These are phyloP conservation scores for Pollenia labialis DNA, from an alignment of 2,888 invertebrate genomes.

Conservation along the genomic window DNA sequence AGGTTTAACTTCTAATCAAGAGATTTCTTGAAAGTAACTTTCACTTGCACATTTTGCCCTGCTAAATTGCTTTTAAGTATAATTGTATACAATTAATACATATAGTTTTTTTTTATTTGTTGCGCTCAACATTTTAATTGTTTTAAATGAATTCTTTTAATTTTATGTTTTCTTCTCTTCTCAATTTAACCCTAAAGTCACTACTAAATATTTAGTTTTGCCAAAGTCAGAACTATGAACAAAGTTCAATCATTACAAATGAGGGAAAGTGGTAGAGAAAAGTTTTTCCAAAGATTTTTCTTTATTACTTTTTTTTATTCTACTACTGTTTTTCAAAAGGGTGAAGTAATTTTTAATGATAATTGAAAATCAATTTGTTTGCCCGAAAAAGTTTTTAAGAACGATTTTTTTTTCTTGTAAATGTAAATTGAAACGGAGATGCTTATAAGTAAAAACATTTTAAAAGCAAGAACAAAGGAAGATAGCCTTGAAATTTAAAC, in stretches of 20 bases:
- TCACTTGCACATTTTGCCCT: constrained; percentile 47
- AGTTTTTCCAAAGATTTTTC: constrained; percentile 34
- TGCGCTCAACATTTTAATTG: constrained; percentile 66
- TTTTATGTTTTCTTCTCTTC: constrained; percentile 16
- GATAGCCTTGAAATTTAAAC: constrained; percentile 57
- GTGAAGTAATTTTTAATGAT: constrained; percentile 72
- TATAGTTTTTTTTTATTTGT: neutral
- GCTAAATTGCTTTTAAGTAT: neutral
- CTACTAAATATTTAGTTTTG: constrained; percentile 18
- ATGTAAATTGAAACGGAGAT: constrained; percentile 71
- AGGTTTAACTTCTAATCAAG: constrained; percentile 20
- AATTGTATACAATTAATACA: neutral
- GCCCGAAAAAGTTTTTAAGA: constrained; percentile 63
- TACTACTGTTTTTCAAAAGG: constrained; percentile 27
- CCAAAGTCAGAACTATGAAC: constrained; percentile 37
- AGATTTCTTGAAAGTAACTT: constrained; percentile 41
- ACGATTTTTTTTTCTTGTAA: constrained; percentile 41
- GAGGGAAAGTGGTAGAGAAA: constrained; percentile 64
- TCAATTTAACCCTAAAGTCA: constrained; percentile 26
- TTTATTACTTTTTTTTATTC: constrained; percentile 12
- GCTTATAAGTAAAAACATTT: constrained; percentile 29
- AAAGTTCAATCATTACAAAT: constrained; percentile 56
- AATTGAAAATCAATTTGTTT: constrained; percentile 74
- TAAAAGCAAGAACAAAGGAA: neutral
- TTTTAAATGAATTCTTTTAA: constrained; percentile 66